Base-by-base conservation (phyloP, 2,113 vertebrate species). In the Pao palembangensis region DNA sequence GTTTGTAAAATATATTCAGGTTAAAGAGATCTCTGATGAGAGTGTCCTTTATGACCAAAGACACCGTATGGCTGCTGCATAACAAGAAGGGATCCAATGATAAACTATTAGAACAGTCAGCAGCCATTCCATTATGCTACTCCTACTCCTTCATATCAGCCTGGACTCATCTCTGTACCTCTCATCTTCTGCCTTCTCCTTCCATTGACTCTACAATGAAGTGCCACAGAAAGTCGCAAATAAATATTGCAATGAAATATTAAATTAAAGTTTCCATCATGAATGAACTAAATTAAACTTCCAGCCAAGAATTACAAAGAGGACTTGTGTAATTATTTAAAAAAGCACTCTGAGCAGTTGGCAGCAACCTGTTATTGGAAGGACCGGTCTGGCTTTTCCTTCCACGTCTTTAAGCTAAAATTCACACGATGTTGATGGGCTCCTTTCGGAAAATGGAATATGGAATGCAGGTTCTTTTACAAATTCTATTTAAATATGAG, bases 241-340 rank as follows among this genome's bases (percentile, higher is more conserved):
- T 78, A 73, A 82, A 82, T 81, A 82, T 83, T 79, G 64, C 54
- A 82, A 34, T 47, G 61, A 34, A 47, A 71, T 65, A 87, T 84
- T 78, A 64, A 82, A 82, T 86, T 78, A 76, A 48, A 71, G 66
- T 82, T 73, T 73, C 46, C 69, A 61, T 80, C 80, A 69, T 82
- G 80, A 73, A 76, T 75, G 51, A 38, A 65, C 64, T 66, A 55
- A 78, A 76, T 72, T 68, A 64, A 75, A 57, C 77, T 68, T 38
- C 67, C 83, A 74, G 76, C 73, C 72, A 50, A 31, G 38, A 64
- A 59, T 70, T 64, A 69, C 46, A 76, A 68, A 23, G 20, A 38
- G 6, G 41, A 43, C 55, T 71, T 18, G 76, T 82, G 73, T 64
- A 42, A 77, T 82, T 78, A 78, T 57, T 46, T 67, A 64, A 64